Evolutionary conservation across 2,797 vertebrate species (phyloP).

Genomic region (Ataeniobius toweri): DNA sequence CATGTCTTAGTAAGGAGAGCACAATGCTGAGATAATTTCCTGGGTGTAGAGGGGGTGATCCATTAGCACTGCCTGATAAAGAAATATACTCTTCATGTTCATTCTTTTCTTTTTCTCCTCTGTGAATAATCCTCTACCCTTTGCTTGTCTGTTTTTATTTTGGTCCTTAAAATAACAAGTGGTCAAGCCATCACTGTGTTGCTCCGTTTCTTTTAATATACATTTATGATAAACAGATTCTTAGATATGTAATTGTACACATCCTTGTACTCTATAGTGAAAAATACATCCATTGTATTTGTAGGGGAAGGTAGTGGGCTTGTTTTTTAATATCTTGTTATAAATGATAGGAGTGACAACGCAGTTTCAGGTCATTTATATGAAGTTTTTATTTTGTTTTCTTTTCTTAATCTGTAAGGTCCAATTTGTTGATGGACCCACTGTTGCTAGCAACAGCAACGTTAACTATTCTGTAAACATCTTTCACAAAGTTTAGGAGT

Average conservation of each 20-base stretch:
- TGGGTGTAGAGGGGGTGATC: slow-evolving; percentile 77
- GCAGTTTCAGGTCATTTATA: slow-evolving; percentile 57
- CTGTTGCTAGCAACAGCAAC: too few relatives aligned
- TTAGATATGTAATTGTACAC: too few relatives aligned
- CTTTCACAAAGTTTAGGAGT: too few relatives aligned
- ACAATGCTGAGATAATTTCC: slow-evolving; percentile 79
- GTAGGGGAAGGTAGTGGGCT: slow-evolving; percentile 22
- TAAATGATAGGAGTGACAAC: slow-evolving; percentile 39
- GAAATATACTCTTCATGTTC: slow-evolving; percentile 53
- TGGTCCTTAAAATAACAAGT: slow-evolving; percentile 50
- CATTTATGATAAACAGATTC: slow-evolving; percentile 41
- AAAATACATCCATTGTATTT: slow-evolving; percentile 13
- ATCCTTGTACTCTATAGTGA: background rate
- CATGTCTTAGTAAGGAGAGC: slow-evolving; percentile 69
- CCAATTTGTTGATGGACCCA: too few relatives aligned
- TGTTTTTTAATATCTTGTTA: slow-evolving; percentile 28
- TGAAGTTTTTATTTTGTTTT: slow-evolving; percentile 39
- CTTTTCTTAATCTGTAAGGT: slow-evolving; percentile 37
- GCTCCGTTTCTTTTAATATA: slow-evolving; percentile 43
- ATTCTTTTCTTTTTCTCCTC: slow-evolving; percentile 13
- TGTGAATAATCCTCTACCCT: slow-evolving; percentile 5
- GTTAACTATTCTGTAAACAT: too few relatives aligned
- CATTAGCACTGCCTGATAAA: slow-evolving; percentile 75
- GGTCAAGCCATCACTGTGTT: slow-evolving; percentile 48
- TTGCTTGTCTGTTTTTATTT: slow-evolving; percentile 10